Evolutionary conservation across 2,888 invertebrate species (phyloP).

Genomic region (Agrilus cyanescens): DNA sequence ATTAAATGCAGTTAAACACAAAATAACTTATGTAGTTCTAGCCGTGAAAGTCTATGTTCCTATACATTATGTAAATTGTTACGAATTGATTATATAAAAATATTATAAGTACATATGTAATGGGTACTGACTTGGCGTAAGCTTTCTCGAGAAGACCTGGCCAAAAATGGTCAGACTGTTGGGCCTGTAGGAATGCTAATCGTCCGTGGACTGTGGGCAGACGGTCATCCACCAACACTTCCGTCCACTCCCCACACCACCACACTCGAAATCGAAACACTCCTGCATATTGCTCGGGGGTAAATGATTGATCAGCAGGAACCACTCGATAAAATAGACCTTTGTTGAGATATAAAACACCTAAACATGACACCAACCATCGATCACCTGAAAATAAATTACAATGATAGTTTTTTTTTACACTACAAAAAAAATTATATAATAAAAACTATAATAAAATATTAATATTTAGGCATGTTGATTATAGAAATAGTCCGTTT

Average conservation of each 20-base stretch:
- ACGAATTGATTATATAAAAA: too few relatives aligned
- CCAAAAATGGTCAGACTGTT: conserved; percentile 75
- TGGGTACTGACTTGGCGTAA: conserved; percentile 66
- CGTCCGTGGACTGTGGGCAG: conserved; percentile 79
- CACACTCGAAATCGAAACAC: conserved; percentile 82
- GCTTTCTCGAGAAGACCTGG: conserved; percentile 84
- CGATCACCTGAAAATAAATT: conserved; percentile 56
- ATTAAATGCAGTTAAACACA: too few relatives aligned
- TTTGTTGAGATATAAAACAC: conserved; percentile 71
- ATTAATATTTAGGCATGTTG: too few relatives aligned
- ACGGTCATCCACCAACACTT: conserved; percentile 79
- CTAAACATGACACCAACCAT: conserved; percentile 83
- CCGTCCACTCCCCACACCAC: conserved; percentile 92
- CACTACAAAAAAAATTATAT: too few relatives aligned
- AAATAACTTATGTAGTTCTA: too few relatives aligned
- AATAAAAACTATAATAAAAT: too few relatives aligned
- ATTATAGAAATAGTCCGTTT: too few relatives aligned
- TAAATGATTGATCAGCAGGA: conserved; percentile 78
- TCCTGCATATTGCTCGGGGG: conserved; percentile 57
- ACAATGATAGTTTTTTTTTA: not conserved
- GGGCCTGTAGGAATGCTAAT: conserved; percentile 75
- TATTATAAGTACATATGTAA: too few relatives aligned
- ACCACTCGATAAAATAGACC: conserved; percentile 85
- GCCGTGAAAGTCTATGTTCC: too few relatives aligned
- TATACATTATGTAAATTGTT: too few relatives aligned